Percentiles rank a stretch among this genome's conserved stretches.
These are phyloP conservation scores for Cantharis rufa DNA, from an alignment of 2,888 invertebrate genomes.

Conservation along the genomic window DNA sequence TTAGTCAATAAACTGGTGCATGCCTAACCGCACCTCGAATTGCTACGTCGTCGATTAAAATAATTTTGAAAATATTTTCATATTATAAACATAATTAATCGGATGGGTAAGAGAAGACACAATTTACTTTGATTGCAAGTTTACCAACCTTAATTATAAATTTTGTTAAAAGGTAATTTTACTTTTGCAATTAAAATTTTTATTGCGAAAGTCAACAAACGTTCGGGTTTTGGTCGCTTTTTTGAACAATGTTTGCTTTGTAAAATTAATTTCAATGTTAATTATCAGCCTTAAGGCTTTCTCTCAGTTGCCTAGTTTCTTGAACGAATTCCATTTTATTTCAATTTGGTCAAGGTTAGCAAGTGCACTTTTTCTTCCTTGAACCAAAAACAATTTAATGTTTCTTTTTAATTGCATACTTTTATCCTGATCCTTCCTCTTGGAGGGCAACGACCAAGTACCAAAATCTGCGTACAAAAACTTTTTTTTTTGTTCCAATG, in stretches of 20 bases:
- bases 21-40: not conserved
- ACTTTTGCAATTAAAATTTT: not conserved
- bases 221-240: not conserved
- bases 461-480: no score
- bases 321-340: not conserved
- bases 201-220: not conserved
- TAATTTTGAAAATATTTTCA: not conserved
- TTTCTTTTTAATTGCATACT: not conserved
- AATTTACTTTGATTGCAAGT: not conserved
- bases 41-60: not conserved
- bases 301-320: not conserved
- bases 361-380: not conserved
- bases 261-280: not conserved
- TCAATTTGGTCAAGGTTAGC: not conserved
- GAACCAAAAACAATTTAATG: not conserved
- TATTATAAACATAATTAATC: no score
- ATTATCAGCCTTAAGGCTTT: not conserved
- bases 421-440: no score
- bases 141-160: not conserved
- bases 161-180: not conserved
- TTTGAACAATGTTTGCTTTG: not conserved
- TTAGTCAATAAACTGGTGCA: not conserved
- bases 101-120: no score
- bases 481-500: no score
- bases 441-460: no score